phyloP scores from a whole-genome alignment of 2,113 vertebrate species.

The Callaeas wilsoni region DNA sequence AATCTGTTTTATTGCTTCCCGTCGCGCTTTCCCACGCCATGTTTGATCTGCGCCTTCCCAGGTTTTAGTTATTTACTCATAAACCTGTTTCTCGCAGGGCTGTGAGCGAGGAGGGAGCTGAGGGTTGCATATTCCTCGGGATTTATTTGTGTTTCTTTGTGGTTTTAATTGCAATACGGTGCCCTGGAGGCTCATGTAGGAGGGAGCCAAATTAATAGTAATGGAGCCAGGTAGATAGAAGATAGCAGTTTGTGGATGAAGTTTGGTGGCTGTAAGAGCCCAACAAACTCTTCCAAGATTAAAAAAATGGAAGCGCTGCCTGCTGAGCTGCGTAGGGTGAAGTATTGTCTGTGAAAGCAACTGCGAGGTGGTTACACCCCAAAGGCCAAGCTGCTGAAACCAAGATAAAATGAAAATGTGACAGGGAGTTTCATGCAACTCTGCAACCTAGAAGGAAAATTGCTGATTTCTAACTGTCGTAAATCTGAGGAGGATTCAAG shows the following conservation, averaged over 20 bases:
- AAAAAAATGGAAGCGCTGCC: neutral
- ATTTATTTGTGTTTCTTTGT: slow-evolving; percentile 17
- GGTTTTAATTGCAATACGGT: slow-evolving; percentile 13
- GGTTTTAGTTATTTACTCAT: neutral
- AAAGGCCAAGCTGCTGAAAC: neutral
- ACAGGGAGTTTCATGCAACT: neutral
- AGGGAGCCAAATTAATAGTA: neutral
- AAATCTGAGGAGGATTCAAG: neutral
- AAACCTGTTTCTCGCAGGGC: neutral
- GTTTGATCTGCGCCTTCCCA: neutral
- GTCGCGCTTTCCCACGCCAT: neutral
- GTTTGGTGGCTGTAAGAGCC: neutral
- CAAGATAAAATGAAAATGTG: neutral
- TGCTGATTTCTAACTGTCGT: slow-evolving; percentile 9
- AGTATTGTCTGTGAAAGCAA: neutral
- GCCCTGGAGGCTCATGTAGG: slow-evolving; percentile 24
- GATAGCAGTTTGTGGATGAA: neutral
- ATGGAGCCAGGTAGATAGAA: neutral
- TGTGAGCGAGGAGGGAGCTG: neutral
- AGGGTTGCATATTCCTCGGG: neutral
- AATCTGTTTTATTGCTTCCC: neutral
- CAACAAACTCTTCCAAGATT: neutral
- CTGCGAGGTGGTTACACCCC: neutral
- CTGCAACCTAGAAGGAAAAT: neutral
- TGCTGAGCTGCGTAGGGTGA: neutral